phyloP scores from a whole-genome alignment of 2,797 vertebrate genomes.

The Hippoglossus hippoglossus region DNA sequence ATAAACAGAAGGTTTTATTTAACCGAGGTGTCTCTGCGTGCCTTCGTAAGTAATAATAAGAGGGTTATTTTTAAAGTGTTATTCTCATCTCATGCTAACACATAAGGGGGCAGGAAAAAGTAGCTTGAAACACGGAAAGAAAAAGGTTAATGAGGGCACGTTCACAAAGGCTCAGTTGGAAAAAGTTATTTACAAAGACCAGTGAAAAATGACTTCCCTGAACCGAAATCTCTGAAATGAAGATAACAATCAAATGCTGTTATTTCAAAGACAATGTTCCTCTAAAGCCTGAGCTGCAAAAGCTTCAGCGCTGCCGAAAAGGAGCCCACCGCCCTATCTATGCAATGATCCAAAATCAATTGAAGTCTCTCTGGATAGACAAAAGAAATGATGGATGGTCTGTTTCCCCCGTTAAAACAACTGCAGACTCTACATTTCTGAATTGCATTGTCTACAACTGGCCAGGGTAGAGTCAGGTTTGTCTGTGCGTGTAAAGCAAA shows the following conservation, averaged over 20 bases:
- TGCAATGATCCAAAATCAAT: constrained; percentile 80
- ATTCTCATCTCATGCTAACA: constrained; percentile 31
- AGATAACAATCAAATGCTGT: constrained; percentile 71
- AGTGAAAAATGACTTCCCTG: constrained; percentile 59
- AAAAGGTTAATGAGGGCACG: constrained; percentile 63
- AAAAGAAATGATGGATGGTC: constrained; percentile 78
- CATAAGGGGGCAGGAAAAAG: constrained; percentile 23
- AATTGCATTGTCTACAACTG: constrained; percentile 62
- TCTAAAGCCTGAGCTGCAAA: constrained; percentile 38
- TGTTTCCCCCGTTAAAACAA: constrained; percentile 66
- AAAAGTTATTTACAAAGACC: constrained; percentile 65
- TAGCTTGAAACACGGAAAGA: constrained; percentile 22
- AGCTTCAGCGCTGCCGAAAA: constrained; percentile 48
- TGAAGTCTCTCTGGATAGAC: constrained; percentile 68
- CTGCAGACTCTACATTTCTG: constrained; percentile 71
- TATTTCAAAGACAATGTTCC: constrained; percentile 72
- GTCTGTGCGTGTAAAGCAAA: constrained; percentile 55
- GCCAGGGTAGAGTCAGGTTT: constrained; percentile 35
- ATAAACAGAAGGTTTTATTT: constrained; percentile 43
- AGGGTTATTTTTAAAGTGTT: constrained; percentile 47
- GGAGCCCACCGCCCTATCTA: constrained; percentile 72
- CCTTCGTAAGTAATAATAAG: constrained; percentile 23
- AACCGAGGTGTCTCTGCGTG: constrained; percentile 25
- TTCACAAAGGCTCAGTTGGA: constrained; percentile 49
- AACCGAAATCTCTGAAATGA: constrained; percentile 56